A percentile compares a stretch with the other conserved stretches of the same genome.
These are phyloP conservation scores for Ommatoiulus sabulosus DNA, from an alignment of 2,888 invertebrate species.

Conservation along the genomic window DNA sequence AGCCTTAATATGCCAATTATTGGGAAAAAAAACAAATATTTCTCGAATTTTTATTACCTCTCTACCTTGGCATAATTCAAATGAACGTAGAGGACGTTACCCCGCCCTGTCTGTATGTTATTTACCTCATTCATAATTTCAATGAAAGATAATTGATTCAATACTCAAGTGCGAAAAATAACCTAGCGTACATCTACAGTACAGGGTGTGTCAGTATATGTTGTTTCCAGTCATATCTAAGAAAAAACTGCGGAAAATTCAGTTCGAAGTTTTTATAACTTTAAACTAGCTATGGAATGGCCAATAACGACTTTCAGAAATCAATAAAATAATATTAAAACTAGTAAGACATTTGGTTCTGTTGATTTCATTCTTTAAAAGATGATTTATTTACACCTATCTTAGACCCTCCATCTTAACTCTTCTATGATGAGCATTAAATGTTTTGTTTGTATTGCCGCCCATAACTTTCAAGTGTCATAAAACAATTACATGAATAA, in stretches of 20 bases:
- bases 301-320: not conserved
- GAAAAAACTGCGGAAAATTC: not conserved
- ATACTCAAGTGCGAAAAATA: not conserved
- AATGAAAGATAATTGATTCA: constrained; percentile 7
- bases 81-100: constrained; percentile 8
- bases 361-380: constrained; percentile 6
- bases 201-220: not conserved
- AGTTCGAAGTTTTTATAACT: not conserved
- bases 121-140: constrained; percentile 17
- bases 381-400: not conserved
- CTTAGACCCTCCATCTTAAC: not conserved
- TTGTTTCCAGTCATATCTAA: not conserved
- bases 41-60: not conserved
- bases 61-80: constrained; percentile 29
- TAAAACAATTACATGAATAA: constrained; percentile 8
- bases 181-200: not conserved
- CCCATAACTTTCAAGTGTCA: constrained; percentile 5
- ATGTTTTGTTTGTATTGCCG: constrained; percentile 9
- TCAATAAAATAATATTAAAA: not conserved
- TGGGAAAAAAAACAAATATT: not conserved
- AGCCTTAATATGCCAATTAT: not conserved
- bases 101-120: constrained; percentile 13
- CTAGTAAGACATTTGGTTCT: not conserved
- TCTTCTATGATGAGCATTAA: not conserved
- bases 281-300: not conserved